Conservation (phyloP, 2,113 vertebrate genomes). For the Meleagris gallopavo region DNA sequence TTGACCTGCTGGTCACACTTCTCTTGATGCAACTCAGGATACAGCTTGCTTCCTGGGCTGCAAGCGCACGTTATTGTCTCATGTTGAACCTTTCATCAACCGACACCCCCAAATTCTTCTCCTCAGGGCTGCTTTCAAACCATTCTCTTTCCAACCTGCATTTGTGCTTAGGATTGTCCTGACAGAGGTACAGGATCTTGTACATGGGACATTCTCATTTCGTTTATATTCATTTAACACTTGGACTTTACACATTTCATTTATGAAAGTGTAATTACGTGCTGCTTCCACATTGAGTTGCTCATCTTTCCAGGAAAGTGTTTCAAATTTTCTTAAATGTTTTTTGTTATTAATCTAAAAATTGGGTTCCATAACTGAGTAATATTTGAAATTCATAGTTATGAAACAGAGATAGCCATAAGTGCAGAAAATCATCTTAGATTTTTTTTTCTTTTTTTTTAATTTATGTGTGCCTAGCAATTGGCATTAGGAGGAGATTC, state of each 20-base stretch:
- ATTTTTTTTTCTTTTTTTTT: not conserved
- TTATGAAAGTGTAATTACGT: not conserved
- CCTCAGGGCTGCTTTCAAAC: too few species aligned
- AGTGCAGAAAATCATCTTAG: not conserved
- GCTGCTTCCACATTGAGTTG: not conserved
- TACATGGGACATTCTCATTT: too few species aligned
- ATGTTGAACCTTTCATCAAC: too few species aligned
- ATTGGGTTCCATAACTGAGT: not conserved
- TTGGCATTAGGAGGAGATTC: not conserved
- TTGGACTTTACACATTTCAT: not conserved
- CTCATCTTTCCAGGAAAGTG: not conserved
- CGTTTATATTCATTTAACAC: too few species aligned
- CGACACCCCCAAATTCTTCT: too few species aligned
- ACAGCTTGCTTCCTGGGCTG: too few species aligned
- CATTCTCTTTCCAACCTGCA: too few species aligned
- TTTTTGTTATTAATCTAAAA: not conserved
- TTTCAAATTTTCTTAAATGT: not conserved
- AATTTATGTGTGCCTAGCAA: not conserved
- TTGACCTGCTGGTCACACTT: too few species aligned
- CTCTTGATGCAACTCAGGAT: too few species aligned
- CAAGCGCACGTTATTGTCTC: too few species aligned
- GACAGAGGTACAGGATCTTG: too few species aligned
- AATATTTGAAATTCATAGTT: not conserved
- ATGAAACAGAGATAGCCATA: not conserved
- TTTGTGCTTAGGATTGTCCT: too few species aligned